A percentile compares a stretch with the other conserved stretches of the same genome.
Evolutionary conservation across 2,113 vertebrate genomes (phyloP).

Genomic region (Cyprinodon tularosa): DNA sequence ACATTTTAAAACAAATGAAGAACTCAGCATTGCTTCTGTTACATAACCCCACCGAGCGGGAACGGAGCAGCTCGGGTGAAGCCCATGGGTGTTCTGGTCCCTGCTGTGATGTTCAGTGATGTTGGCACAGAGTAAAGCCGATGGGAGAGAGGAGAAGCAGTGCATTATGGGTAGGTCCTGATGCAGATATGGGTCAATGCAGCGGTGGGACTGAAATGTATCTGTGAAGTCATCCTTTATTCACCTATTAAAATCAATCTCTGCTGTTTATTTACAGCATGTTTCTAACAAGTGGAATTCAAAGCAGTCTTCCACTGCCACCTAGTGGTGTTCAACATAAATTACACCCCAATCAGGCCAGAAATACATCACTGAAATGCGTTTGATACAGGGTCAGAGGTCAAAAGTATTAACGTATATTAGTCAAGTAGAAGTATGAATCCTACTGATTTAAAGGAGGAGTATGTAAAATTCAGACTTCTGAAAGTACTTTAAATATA

Average conservation of each 20-base stretch:
- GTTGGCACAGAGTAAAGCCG: slow-evolving; percentile 47
- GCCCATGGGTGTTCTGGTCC: slow-evolving; percentile 12
- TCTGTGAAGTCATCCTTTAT: not conserved
- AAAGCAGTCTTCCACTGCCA: slow-evolving; percentile 27
- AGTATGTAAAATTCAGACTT: too few relatives aligned
- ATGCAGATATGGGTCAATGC: slow-evolving; percentile 38
- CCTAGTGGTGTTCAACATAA: slow-evolving; percentile 24
- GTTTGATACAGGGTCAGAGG: too few relatives aligned
- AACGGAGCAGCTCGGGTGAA: slow-evolving; percentile 9
- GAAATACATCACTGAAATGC: not conserved
- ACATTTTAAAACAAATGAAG: not conserved
- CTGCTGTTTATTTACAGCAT: not conserved
- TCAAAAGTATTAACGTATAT: too few relatives aligned
- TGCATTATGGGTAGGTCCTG: slow-evolving; percentile 67
- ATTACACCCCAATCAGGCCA: slow-evolving; percentile 14
- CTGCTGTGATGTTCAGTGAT: slow-evolving; percentile 32
- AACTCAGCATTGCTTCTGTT: slow-evolving; percentile 8
- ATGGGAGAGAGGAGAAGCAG: slow-evolving; percentile 37
- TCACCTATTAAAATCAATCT: not conserved
- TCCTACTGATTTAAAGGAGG: too few relatives aligned
- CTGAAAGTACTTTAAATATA: too few relatives aligned
- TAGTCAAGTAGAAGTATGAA: too few relatives aligned
- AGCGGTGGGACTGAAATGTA: not conserved
- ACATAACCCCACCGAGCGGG: slow-evolving; percentile 11
- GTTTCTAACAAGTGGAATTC: not conserved